phyloP scores from a whole-genome alignment of 1,140 invertebrate species.

The Agrilus planipennis region DNA sequence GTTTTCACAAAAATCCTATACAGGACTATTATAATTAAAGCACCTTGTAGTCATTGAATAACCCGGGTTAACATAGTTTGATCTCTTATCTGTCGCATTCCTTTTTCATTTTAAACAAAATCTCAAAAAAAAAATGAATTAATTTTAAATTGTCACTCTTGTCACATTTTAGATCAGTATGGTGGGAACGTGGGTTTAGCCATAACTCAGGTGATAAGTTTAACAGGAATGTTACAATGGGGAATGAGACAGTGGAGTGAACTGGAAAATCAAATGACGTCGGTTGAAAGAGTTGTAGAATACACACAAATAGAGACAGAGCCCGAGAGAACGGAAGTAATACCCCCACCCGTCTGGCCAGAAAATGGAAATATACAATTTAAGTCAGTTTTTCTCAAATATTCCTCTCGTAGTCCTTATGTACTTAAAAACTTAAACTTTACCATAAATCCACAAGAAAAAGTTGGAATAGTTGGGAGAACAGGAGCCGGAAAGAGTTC shows the following conservation, averaged over 20 bases:
- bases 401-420: slow-evolving; percentile 37
- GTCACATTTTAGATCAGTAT: slow-evolving; percentile 35
- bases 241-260: slow-evolving; percentile 72
- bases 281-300: slow-evolving; percentile 63
- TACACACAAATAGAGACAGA: slow-evolving; percentile 61
- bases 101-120: no score
- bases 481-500: slow-evolving; percentile 77
- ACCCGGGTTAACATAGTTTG: no score
- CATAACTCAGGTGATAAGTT: slow-evolving; percentile 60
- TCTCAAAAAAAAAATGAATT: neutral
- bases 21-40: neutral
- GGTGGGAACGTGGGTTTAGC: slow-evolving; percentile 66
- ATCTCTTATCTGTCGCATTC: no score
- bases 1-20: neutral
- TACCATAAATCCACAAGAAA: slow-evolving; percentile 31
- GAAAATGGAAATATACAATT: slow-evolving; percentile 37
- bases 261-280: slow-evolving; percentile 70
- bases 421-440: slow-evolving; percentile 37
- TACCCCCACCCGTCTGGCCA: slow-evolving; percentile 21
- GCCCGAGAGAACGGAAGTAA: slow-evolving; percentile 33
- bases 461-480: slow-evolving; percentile 49
- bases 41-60: no score
- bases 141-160: neutral
- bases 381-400: slow-evolving; percentile 49
- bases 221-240: slow-evolving; percentile 75